These are phyloP conservation scores for Jordanella pulchra DNA, from an alignment of 2,797 vertebrate genomes.

Conservation along the genomic window DNA sequence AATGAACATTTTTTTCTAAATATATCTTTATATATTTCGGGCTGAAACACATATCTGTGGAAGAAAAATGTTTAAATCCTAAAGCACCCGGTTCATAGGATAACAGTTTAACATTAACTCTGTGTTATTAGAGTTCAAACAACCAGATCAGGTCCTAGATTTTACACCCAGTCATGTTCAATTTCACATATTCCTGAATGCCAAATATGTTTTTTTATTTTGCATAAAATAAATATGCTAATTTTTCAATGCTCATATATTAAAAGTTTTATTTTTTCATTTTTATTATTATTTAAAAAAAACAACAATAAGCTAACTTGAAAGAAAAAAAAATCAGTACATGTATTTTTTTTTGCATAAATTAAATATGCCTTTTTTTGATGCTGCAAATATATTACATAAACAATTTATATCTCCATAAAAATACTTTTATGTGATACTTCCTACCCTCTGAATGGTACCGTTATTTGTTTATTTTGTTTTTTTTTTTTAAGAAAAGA, in stretches of 20 bases:
- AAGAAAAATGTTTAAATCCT: background rate
- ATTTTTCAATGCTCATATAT: slow-evolving; percentile 78
- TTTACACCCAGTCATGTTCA: slow-evolving; percentile 43
- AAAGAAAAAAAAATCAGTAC: slow-evolving; percentile 54
- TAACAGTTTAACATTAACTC: slow-evolving; percentile 71
- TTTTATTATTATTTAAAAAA: slow-evolving; percentile 66
- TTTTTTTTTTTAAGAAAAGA: slow-evolving; percentile 40
- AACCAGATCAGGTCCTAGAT: slow-evolving; percentile 70
- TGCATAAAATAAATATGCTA: slow-evolving; percentile 82
- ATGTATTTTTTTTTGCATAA: slow-evolving; percentile 74
- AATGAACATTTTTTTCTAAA: background rate
- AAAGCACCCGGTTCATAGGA: slow-evolving; percentile 32
- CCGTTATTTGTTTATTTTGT: background rate
- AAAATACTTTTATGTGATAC: slow-evolving; percentile 71
- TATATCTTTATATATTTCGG: background rate
- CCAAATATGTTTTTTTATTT: slow-evolving; percentile 66
- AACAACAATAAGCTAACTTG: slow-evolving; percentile 51
- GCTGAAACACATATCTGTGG: background rate
- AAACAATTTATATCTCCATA: slow-evolving; percentile 72
- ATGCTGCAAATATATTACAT: slow-evolving; percentile 83
- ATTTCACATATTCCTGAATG: slow-evolving; percentile 67
- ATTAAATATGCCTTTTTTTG: slow-evolving; percentile 78
- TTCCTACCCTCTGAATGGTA: slow-evolving; percentile 44
- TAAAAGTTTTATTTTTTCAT: slow-evolving; percentile 65
- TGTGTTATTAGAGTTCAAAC: slow-evolving; percentile 79